phyloP scores from a whole-genome alignment of 2,797 vertebrate species.

The Parauchenoglanis punctatus region DNA sequence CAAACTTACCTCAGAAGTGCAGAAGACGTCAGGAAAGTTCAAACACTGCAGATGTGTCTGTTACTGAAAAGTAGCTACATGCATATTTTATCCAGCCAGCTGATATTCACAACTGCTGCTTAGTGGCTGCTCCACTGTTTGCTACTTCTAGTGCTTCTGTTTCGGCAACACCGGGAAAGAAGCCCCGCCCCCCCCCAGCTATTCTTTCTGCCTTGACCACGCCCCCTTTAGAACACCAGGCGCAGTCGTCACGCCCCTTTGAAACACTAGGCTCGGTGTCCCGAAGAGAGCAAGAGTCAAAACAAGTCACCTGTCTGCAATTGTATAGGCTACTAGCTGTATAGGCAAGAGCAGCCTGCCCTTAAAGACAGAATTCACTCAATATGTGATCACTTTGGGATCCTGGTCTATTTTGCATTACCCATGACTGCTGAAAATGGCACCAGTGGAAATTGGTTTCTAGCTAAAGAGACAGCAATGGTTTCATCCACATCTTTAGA shows the following conservation, averaged over 20 bases:
- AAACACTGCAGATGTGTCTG: background rate
- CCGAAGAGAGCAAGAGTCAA: background rate
- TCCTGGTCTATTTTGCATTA: background rate
- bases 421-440: background rate
- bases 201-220: background rate
- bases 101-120: background rate
- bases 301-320: constrained; percentile 5
- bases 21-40: background rate
- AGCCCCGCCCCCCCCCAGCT: background rate
- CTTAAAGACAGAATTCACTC: background rate
- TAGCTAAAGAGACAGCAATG: background rate
- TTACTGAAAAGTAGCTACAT: background rate
- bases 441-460: background rate
- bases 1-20: constrained; percentile 43
- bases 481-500: background rate
- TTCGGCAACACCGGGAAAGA: constrained; percentile 10
- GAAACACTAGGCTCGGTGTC: background rate
- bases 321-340: no score
- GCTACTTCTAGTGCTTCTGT: background rate
- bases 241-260: background rate
- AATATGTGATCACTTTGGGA: background rate
- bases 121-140: background rate
- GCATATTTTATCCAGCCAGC: background rate
- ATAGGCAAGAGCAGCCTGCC: background rate
- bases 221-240: background rate